Evolutionary conservation across 2,797 vertebrate species (phyloP).

Genomic region (Ctenochaetus hawaiiensis): DNA sequence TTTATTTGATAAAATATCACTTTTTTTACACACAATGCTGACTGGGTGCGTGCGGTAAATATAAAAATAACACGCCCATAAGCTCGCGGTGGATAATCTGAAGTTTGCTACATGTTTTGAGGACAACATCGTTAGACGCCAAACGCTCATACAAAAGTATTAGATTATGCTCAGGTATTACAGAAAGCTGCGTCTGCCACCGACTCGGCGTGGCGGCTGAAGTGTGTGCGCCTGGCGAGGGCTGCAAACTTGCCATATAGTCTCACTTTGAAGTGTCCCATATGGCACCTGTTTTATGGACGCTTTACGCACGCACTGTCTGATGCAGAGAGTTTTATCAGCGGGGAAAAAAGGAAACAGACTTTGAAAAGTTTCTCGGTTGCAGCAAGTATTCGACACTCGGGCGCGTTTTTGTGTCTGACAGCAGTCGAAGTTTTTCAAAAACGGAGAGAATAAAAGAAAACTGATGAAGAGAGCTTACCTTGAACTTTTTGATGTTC

Average conservation of each 20-base stretch:
- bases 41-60: constrained; percentile 11
- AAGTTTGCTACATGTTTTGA: constrained; percentile 51
- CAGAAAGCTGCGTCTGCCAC: constrained; percentile 44
- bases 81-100: constrained; percentile 37
- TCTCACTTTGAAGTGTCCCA: constrained; percentile 70
- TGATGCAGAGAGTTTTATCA: constrained; percentile 46
- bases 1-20: too few species aligned
- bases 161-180: constrained; percentile 43
- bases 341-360: constrained; percentile 29
- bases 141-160: constrained; percentile 21
- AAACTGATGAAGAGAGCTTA: constrained; percentile 83
- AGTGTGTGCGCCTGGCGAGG: constrained; percentile 44
- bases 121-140: constrained; percentile 13
- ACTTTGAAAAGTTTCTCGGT: constrained; percentile 72
- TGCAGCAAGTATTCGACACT: constrained; percentile 38
- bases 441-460: constrained; percentile 10
- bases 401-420: constrained; percentile 27
- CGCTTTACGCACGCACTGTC: constrained; percentile 59
- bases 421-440: constrained; percentile 62
- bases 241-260: constrained; percentile 68
- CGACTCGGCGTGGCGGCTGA: constrained; percentile 37
- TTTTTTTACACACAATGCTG: constrained; percentile 21
- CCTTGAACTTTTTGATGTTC: constrained; percentile 97
- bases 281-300: constrained; percentile 79
- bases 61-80: constrained; percentile 35